Evolutionary conservation across 2,113 vertebrate genomes (phyloP), one percentile per base, ranked within the genome.

Genomic region (Oostethus manadensis): DNA sequence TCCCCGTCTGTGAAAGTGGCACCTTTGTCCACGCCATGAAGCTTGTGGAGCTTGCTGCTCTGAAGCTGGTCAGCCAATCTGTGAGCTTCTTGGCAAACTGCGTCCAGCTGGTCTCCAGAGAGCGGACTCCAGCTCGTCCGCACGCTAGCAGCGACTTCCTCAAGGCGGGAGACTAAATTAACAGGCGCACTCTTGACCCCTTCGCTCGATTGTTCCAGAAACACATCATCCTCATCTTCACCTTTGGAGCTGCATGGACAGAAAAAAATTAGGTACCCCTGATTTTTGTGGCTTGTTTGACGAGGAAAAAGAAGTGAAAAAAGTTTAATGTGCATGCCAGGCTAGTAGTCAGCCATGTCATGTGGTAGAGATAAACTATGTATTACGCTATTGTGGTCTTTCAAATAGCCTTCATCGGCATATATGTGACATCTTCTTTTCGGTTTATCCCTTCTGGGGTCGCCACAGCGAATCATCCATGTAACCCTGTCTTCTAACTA

Each of bases 221-320:
- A 98, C 26, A 98, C 94, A 66, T 98, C 97, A 0, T 93, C 91
- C 15, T 94, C 94, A 42, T 90, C 88, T 55, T 89, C 92, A 48
- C 84, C 88, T 49, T 67, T 86, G 4, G 75, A 83, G 76, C 91
- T 93, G 60, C n/a, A 47, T 33, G 50, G 10, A 40, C 6, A 57
- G 29, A 66, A 67, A 33, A 66, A 33, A 60, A 8, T 64, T 9
- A 74, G 7, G 4, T 43, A 11, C 43, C 18, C 10, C 6, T 10
- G 26, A 3, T 15, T 21, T 7, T 1, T 50, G 18, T 50, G 6
- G 48, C 10, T 48, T 48, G n/a, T n/a, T 49, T 42, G 38, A 42
- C 3, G 13, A 42, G 38, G 38, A 14, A 9, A 14, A 42, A 14
- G 16, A 9, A 17, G 5, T n/a, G 7, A 46, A 46, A 23, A 14